phyloP scores from a whole-genome alignment of 2,113 vertebrate genomes.

The Mustela nigripes region DNA sequence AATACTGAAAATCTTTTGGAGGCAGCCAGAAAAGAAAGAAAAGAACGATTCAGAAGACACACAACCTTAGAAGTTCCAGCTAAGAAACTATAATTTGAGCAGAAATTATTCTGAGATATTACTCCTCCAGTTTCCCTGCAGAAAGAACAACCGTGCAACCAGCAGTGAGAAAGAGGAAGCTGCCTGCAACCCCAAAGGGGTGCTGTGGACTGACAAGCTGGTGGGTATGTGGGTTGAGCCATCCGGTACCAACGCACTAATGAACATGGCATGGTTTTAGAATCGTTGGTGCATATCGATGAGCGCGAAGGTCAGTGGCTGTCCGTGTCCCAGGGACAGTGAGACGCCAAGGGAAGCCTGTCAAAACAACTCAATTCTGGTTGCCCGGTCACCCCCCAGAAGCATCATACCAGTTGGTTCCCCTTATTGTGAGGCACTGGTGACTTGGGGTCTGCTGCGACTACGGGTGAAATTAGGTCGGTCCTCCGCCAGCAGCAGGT shows the following conservation, averaged over 20 bases:
- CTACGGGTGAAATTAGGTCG: background rate
- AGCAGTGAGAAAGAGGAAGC: background rate
- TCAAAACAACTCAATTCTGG: background rate
- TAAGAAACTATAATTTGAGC: background rate
- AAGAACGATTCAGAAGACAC: background rate
- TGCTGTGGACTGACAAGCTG: background rate
- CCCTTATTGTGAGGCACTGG: accelerated
- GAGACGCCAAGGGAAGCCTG: background rate
- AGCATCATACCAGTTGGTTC: background rate
- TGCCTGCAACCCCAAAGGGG: background rate
- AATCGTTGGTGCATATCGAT: background rate
- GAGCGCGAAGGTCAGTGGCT: background rate
- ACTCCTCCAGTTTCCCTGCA: background rate
- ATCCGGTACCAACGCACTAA: background rate
- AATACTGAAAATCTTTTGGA: background rate
- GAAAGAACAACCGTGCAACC: background rate
- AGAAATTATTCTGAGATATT: background rate
- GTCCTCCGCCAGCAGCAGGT: no score
- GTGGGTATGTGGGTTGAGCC: background rate
- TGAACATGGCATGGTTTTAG: accelerated
- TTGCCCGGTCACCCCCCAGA: background rate
- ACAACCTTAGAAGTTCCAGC: background rate
- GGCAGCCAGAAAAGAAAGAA: background rate
- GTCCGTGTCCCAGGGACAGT: background rate
- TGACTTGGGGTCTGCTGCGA: background rate